Evolutionary conservation across 2,113 vertebrate genomes (phyloP), one percentile per base, ranked within the genome.

Genomic region (Lepisosteus osseus): DNA sequence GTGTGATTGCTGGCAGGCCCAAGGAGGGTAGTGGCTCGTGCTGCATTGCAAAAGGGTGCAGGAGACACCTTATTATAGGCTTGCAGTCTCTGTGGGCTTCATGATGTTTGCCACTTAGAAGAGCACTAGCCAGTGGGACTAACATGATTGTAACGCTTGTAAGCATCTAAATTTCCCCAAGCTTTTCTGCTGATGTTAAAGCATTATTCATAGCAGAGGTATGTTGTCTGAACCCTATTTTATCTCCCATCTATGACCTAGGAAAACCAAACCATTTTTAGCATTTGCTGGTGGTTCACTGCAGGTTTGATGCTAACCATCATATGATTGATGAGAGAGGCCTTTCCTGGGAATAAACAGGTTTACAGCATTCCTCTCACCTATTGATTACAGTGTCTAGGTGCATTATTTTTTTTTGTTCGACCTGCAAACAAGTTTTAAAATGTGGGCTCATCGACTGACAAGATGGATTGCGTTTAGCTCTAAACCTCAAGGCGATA

Each of bases 351-450:
- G 83, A 90, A 87, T 83, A 80, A 84, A 89, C 86, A 5, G 85
- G 84, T 91, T 89, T 87, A 80, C 84, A 80, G 77, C 75, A 75
- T 75, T 84, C 82, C 79, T 78, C 80, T 29, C 40, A 3, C 57
- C 81, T 82, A 91, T 88, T 86, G 86, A 91, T 91, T 91, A 89
- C 86, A 78, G 86, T 90, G 88, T 92, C 88, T 81, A 78, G 85
- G 82, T 85, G 82, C 80, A 85, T 87, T 81, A 81, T 79, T 79
- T 76, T 76, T 51, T 5, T 51, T 51, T 51, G 47, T 3, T 42
- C 11, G 40, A 9, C 3, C 4, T 45, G 43, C 45, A 56, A 7
- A 13, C 4, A 4, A 9, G 54, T 4, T 7, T 2, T 14, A 59
- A 59, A 59, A 59, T 51, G 47, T 51, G 5, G 9, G 5, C 47